Base-by-base conservation (phyloP, 2,113 vertebrate species). In the Andinoacara biseriatus region DNA sequence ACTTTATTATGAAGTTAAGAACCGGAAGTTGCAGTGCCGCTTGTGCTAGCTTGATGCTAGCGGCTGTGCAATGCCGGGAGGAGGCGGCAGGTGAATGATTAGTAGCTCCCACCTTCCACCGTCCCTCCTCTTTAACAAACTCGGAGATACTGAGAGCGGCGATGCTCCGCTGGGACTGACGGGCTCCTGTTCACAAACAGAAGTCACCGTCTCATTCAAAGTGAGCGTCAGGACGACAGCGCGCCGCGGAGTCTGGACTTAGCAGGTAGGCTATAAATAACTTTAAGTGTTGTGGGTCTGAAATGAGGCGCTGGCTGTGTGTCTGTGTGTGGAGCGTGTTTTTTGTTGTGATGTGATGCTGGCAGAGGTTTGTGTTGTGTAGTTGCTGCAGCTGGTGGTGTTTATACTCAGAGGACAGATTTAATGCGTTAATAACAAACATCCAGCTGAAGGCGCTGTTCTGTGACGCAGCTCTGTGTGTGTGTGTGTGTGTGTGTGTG, bases 241-340 rank as follows among this genome's bases (percentile, higher is more conserved):
- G 40, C 85, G 80, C 60, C 56, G 86, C 65, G 62, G 24, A 83
- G 82, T 33, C 74, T 29, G 89, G 91, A 86, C 35, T 91, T 91
- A 93, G 90, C 89, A 93, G 92, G 91, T 94, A 69, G 31, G 89
- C 86, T 92, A 93, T 83, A 87, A 93, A 93, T 91, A 93, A 89
- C 87, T 77, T 40, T 38, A 1, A 35, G 35, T 67, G 76, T 82
- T 69, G 59, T 57, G 72, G 22, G 9, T 24, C 26, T 24, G 54
- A 62, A n/a, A 9, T 10, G 40, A 40, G 17, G 20, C 4, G 7
- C 0, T 18, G 52, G 8, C 7, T 24, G 17, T 40, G 9, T 20
- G 22, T 65, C 13, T 24, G 2, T 43, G 31, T 61, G 17, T 20
- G 10, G 46, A 46, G 5, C 43, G 43, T 69, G 24, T 52, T 43